Percentiles rank a stretch among this genome's conserved stretches.
Evolutionary conservation across 2,888 invertebrate species (phyloP).

Genomic region (Archips xylosteana): DNA sequence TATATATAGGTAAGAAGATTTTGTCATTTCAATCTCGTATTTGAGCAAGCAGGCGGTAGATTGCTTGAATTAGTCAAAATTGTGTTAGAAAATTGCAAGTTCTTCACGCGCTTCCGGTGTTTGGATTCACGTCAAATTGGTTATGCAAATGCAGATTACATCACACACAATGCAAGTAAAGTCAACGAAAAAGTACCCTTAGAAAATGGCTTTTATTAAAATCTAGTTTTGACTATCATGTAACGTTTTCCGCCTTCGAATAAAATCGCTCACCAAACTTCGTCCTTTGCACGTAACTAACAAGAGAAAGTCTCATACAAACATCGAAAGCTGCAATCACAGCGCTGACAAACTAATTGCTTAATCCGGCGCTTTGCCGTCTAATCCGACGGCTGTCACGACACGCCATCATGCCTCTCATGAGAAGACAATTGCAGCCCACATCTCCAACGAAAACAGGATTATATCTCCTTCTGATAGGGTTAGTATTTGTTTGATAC

Average conservation of each 20-base stretch:
- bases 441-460: neutral
- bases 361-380: conserved; percentile 21
- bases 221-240: neutral
- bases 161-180: no score
- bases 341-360: conserved; percentile 36
- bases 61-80: no score
- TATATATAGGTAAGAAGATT: no score
- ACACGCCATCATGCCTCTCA: conserved; percentile 19
- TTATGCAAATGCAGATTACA: no score
- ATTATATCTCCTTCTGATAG: neutral
- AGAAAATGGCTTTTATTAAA: no score
- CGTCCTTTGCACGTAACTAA: neutral
- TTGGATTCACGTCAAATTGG: no score
- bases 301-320: conserved; percentile 26
- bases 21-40: no score
- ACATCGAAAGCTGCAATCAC: conserved; percentile 29
- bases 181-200: no score
- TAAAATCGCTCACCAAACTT: neutral
- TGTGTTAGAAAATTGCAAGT: no score
- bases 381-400: conserved; percentile 31
- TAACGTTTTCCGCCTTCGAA: neutral
- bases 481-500: neutral
- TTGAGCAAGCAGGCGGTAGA: no score
- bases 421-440: conserved; percentile 10
- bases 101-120: no score